A percentile compares a stretch with the other conserved stretches of the same genome.
phyloP scores from a whole-genome alignment of 2,797 vertebrate species.

The Pampus argenteus region DNA sequence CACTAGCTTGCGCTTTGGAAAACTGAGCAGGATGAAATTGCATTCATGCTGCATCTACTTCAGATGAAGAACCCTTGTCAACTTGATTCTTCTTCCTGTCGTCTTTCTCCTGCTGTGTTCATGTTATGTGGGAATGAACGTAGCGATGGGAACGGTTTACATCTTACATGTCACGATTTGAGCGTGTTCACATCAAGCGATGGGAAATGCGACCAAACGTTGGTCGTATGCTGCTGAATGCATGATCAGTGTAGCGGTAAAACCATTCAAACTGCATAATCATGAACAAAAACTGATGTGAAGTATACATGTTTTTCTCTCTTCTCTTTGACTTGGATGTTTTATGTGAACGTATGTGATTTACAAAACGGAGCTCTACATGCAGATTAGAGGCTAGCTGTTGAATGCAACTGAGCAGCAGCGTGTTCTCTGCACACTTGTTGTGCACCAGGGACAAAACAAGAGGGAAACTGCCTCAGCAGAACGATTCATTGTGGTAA shows the following conservation, averaged over 20 bases:
- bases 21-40: background rate
- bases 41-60: background rate
- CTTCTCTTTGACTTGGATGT: background rate
- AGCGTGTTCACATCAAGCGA: background rate
- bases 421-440: slow-evolving; percentile 37
- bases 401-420: slow-evolving; percentile 28
- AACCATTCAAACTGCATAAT: background rate
- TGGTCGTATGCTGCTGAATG: background rate
- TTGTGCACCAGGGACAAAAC: slow-evolving; percentile 41
- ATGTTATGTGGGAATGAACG: background rate
- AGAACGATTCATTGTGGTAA: too few species aligned
- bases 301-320: background rate
- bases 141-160: background rate
- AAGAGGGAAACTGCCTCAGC: slow-evolving; percentile 38
- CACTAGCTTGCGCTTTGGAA: background rate
- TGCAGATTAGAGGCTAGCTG: slow-evolving; percentile 4
- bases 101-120: background rate
- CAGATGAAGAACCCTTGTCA: background rate
- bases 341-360: background rate
- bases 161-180: background rate
- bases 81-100: background rate
- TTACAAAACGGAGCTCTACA: background rate
- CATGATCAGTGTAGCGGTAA: background rate
- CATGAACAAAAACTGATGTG: background rate
- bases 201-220: too few species aligned